Evolutionary conservation across 2,113 vertebrate genomes (phyloP), one percentile per base, ranked within the genome.

Genomic region (Urocitellus parryii): DNA sequence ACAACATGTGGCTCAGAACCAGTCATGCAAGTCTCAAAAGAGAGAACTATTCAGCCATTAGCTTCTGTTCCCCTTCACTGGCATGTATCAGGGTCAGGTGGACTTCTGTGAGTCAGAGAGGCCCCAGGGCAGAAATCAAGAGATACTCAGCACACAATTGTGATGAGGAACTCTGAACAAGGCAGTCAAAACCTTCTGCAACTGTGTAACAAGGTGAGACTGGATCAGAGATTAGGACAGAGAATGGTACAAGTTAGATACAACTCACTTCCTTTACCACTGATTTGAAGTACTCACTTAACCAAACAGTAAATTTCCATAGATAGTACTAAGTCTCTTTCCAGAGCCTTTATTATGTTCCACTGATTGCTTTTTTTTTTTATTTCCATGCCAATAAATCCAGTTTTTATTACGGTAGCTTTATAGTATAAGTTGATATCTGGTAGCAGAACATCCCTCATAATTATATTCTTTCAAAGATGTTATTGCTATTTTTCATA

Each of bases 301-400:
- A 74, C 4, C 12, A 48, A 51, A 34, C 24, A 48, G 27, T 92
- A 83, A 51, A 34, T 88, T 81, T 84, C 22, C 34, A 16, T 74
- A 27, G 22, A 56, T 4, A 53, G 8, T 78, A 20, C 51, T 16
- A 77, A 70, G 18, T 94, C 22, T 89, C 70, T 86, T 82, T n/a
- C 39, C 24, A 96, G 27, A 84, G 29, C 12, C 24, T 90, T 92
- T 17, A 68, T 58, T 77, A 53, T 90, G 58, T 81, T 87, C 18
- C 37, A 92, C 51, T 67, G 56, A 76, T 74, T 32, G 81, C 25
- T 51, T 45, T 86, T 92, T 67, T 94, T 67, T 94, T 61, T 81
- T 85, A 77, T 77, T 83, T 14, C 37, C 34, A 1, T 83, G 11
- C 37, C n/a, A 83, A 53, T 42, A 74, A 79, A 48, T 16, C 24